These are phyloP conservation scores for Conops quadrifasciatus DNA, from an alignment of 2,888 invertebrate genomes.

Conservation along the genomic window DNA sequence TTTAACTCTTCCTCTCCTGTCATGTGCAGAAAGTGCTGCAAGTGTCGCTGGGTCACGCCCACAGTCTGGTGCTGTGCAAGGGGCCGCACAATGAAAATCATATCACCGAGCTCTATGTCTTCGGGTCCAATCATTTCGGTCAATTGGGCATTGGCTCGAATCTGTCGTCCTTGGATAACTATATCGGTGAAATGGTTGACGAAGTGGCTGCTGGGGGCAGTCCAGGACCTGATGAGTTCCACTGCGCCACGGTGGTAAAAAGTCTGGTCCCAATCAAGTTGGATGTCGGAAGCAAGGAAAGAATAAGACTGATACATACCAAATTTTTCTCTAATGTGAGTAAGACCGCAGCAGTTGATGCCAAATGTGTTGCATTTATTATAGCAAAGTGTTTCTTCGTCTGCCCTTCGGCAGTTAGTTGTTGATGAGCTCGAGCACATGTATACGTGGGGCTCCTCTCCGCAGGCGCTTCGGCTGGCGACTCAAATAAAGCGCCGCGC, in stretches of 20 bases:
- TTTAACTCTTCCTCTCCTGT: constrained; percentile 11
- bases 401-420: constrained; percentile 69
- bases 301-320: constrained; percentile 67
- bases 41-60: constrained; percentile 65
- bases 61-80: constrained; percentile 63
- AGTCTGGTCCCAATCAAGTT: constrained; percentile 65
- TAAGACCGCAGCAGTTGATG: background rate
- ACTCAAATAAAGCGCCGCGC: constrained; percentile 72
- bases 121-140: constrained; percentile 87
- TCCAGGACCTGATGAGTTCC: constrained; percentile 37
- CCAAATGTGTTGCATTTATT: background rate
- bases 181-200: constrained; percentile 48
- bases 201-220: constrained; percentile 51
- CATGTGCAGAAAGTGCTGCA: constrained; percentile 64
- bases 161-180: constrained; percentile 40
- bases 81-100: constrained; percentile 39
- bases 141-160: constrained; percentile 78
- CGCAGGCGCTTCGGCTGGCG: constrained; percentile 75
- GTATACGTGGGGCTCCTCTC: constrained; percentile 81
- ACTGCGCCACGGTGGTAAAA: constrained; percentile 52
- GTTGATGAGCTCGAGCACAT: constrained; percentile 73
- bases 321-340: constrained; percentile 83
- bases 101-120: constrained; percentile 72
- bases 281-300: constrained; percentile 51
- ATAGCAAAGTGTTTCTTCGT: constrained; percentile 7